A percentile compares a stretch with the other conserved stretches of the same genome.
Evolutionary conservation across 2,888 invertebrate genomes (phyloP).

Genomic region (Acronicta alni): DNA sequence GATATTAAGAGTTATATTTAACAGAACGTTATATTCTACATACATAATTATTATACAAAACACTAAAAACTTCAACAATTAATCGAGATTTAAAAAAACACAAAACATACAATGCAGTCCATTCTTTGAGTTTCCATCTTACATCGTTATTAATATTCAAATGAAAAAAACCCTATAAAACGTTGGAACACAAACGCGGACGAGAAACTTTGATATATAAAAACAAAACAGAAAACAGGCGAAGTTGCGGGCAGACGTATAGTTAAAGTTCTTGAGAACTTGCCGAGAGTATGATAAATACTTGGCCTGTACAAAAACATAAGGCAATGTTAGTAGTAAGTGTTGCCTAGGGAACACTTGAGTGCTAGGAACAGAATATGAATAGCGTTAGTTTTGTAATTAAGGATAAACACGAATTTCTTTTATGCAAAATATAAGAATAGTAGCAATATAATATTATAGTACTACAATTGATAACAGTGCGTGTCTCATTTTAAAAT

Average conservation of each 20-base stretch:
- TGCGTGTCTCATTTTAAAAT: too few species aligned
- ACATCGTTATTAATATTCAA: slow-evolving; percentile 52
- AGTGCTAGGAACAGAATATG: slow-evolving; percentile 10
- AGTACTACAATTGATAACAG: too few species aligned
- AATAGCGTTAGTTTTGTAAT: slow-evolving; percentile 23
- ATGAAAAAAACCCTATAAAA: slow-evolving; percentile 47
- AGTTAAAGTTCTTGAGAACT: slow-evolving; percentile 68
- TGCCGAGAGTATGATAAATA: slow-evolving; percentile 71
- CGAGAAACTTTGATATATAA: slow-evolving; percentile 49
- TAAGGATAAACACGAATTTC: slow-evolving; percentile 4
- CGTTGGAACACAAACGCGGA: slow-evolving; percentile 40
- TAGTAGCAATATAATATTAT: too few species aligned
- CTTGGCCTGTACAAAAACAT: slow-evolving; percentile 39
- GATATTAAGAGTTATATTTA: too few species aligned
- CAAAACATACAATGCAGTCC: slow-evolving; percentile 19
- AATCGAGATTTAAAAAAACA: slow-evolving; percentile 5
- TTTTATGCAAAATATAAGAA: too few species aligned
- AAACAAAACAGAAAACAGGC: slow-evolving; percentile 51
- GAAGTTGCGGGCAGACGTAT: slow-evolving; percentile 67
- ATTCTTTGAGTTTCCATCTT: slow-evolving; percentile 21
- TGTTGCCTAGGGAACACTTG: slow-evolving; percentile 42
- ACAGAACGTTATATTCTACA: too few species aligned
- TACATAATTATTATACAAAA: too few species aligned
- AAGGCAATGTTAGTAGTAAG: slow-evolving; percentile 27
- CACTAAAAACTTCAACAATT: slow-evolving; percentile 23